A percentile compares a stretch with the other conserved stretches of the same genome.
Evolutionary conservation across 37 sponge, comb jelly and placozoan genomes (phyloP).

Genomic region (Agelas oroides): DNA sequence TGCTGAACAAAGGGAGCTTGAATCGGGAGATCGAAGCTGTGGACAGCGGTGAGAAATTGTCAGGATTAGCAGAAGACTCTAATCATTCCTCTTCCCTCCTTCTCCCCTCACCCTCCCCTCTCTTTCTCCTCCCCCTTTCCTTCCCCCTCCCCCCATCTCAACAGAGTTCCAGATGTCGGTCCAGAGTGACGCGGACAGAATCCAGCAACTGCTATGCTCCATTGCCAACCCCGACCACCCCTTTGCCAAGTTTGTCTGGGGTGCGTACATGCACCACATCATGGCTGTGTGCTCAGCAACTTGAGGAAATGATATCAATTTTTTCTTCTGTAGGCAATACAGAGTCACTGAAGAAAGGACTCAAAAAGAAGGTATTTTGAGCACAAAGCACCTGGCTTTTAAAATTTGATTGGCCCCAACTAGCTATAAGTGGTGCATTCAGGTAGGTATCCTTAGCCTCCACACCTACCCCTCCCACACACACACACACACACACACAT

Average conservation of each 20-base stretch:
- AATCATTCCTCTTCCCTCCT: background rate
- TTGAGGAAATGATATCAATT: too few relatives aligned
- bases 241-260: conserved; percentile 71
- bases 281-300: too few relatives aligned
- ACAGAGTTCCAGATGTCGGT: conserved; percentile 63
- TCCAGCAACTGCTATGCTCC: conserved; percentile 53
- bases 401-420: too few relatives aligned
- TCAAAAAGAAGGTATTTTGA: conserved; percentile 6
- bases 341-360: conserved; percentile 8
- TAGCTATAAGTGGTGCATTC: too few relatives aligned
- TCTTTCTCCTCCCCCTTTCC: too few relatives aligned
- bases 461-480: too few relatives aligned
- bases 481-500: background rate
- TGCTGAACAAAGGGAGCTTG: conserved; percentile 50
- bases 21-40: conserved; percentile 75
- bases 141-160: background rate
- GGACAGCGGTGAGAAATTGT: conserved; percentile 65
- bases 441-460: too few relatives aligned
- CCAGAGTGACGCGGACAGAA: conserved; percentile 53
- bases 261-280: conserved; percentile 20
- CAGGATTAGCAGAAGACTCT: too few relatives aligned
- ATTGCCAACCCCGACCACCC: conserved; percentile 53
- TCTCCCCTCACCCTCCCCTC: background rate
- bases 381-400: too few relatives aligned
- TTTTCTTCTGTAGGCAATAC: conserved; percentile 2